Conservation (phyloP, 2,888 invertebrate species). For the Eupsilia transversa region DNA sequence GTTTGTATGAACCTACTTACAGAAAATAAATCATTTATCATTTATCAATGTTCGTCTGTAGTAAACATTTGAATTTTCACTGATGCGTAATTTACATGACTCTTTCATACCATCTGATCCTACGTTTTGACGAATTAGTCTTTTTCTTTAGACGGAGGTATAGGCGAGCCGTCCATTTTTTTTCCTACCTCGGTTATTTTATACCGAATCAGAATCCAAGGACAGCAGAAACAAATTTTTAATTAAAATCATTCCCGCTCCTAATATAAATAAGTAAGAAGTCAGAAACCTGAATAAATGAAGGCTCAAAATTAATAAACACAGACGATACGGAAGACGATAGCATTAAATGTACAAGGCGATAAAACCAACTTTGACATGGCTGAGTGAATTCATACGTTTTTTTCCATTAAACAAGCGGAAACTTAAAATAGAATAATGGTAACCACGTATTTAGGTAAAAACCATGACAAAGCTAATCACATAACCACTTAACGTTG, state of each 20-base stretch:
- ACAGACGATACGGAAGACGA: conserved; percentile 58
- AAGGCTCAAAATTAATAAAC: conserved; percentile 41
- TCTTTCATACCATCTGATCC: background rate
- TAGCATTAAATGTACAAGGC: conserved; percentile 49
- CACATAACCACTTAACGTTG: conserved; percentile 55
- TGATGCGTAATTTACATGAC: background rate
- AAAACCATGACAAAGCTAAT: conserved; percentile 62
- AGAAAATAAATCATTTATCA: too few relatives aligned
- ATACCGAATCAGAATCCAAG: conserved; percentile 4
- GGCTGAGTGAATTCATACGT: conserved; percentile 57
- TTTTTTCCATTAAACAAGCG: conserved; percentile 55
- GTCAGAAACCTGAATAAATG: conserved; percentile 35
- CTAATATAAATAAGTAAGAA: conserved; percentile 36
- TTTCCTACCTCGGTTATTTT: background rate
- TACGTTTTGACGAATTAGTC: background rate
- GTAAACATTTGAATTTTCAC: conserved; percentile 31
- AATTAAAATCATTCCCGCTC: conserved; percentile 32
- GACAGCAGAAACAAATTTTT: conserved; percentile 8
- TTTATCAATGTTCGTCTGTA: conserved; percentile 31
- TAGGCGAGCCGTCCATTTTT: background rate
- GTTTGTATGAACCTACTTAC: too few relatives aligned
- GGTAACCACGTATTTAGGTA: conserved; percentile 51
- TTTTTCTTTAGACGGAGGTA: conserved; percentile 1
- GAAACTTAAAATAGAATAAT: conserved; percentile 62
- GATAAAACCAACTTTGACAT: conserved; percentile 57